Evolutionary conservation across 2,113 vertebrate genomes (phyloP).

Genomic region (Chroicocephalus ridibundus): DNA sequence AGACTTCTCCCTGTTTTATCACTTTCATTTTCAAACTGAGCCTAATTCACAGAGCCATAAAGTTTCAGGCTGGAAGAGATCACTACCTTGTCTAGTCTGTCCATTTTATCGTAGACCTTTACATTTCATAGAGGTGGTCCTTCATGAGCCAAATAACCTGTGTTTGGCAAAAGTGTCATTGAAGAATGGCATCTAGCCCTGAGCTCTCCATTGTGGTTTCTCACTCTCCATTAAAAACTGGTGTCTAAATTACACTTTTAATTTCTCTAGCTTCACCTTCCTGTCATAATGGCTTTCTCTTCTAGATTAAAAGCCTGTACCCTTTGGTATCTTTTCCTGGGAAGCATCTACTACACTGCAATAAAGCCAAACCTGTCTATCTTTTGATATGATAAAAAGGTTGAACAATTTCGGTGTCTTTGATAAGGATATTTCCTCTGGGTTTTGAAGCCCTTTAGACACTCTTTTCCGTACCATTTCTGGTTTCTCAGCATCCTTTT

Average conservation of each 20-base stretch:
- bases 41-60: neutral
- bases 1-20: neutral
- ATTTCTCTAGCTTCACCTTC: neutral
- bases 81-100: neutral
- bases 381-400: neutral
- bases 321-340: neutral
- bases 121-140: neutral
- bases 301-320: neutral
- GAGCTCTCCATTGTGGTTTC: neutral
- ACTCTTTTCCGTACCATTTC: neutral
- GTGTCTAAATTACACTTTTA: neutral
- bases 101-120: neutral
- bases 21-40: neutral
- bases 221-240: neutral
- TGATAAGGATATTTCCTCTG: neutral
- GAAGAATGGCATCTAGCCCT: neutral
- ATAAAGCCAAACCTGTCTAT: neutral
- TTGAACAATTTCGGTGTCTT: neutral
- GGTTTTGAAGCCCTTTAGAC: neutral
- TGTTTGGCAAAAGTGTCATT: neutral
- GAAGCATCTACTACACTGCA: neutral
- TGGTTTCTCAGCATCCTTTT: neutral
- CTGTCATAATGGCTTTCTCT: neutral
- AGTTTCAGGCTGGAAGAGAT: neutral
- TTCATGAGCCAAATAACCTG: neutral